Evolutionary conservation across 1,140 invertebrate genomes (phyloP), one percentile per base, ranked within the genome.

Genomic region (Pogonus chalceus): DNA sequence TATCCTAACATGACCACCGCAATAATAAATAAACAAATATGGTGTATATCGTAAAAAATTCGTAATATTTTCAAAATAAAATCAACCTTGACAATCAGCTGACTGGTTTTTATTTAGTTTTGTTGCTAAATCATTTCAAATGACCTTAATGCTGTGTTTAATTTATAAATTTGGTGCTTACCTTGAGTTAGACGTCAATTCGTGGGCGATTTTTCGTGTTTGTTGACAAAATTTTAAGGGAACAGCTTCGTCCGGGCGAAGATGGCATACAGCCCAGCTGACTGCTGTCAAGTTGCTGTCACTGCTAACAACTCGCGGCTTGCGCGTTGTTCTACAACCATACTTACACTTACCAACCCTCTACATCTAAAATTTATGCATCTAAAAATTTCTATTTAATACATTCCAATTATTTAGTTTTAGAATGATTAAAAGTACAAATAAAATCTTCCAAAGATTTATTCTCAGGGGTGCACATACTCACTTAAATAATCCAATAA

Each of bases 31-130:
- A 16, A 47, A 20, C 46, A 18, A 47, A 10, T 9, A 18, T 20
- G 46, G 46, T 16, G 18, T 18, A 43, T 10, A 43, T 43, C 37
- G 18, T 4, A 43, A 43, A 10, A 43, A 4, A 31, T 14, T 43
- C 18, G 9, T 3, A 43, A 10, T 18, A 16, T 43, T 9, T 43
- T 43, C 37, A 43, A 43, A 43, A 31, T 14, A 31, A 43, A 43
- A 43, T 14, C 23, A 24, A 24, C 26, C 26, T 51, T 31, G 49
- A 18, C 47, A 49, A 51, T 51, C 49, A 51, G 49, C 49, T 51
- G 49, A 51, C 21, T 31, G 23, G 12, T 51, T 49, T 49, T 49
- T 22, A 20, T 22, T 4, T 21, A 49, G 4, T 21, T 49, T 7
- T 49, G 20, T 49, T 49, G 39, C 20, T 3, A n/a, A n/a, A 7